These are phyloP conservation scores for Apotomis betuletana DNA, from an alignment of 2,888 invertebrate species.

Conservation along the genomic window DNA sequence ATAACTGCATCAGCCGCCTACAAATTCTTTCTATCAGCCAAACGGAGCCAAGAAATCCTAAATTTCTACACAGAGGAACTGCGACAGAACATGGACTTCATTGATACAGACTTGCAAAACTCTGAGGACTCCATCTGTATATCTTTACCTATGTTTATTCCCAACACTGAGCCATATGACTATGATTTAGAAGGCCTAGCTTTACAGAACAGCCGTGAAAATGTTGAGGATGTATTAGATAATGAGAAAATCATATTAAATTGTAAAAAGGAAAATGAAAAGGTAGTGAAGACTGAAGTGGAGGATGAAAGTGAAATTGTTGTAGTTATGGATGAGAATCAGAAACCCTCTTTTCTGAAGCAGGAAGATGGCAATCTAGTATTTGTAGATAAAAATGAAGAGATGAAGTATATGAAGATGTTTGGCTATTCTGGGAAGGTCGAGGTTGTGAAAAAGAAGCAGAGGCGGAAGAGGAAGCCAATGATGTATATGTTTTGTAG, in stretches of 20 bases:
- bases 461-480: conserved; percentile 61
- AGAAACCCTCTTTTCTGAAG: conserved; percentile 52
- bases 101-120: conserved; percentile 52
- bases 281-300: conserved; percentile 47
- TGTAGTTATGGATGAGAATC: conserved; percentile 58
- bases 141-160: conserved; percentile 54
- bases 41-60: conserved; percentile 61
- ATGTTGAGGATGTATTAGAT: conserved; percentile 24
- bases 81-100: conserved; percentile 51
- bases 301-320: conserved; percentile 52
- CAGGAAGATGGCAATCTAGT: conserved; percentile 48
- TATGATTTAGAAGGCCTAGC: conserved; percentile 57
- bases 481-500: conserved; percentile 65
- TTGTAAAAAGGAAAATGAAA: neutral
- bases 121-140: conserved; percentile 59
- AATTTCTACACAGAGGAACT: conserved; percentile 63
- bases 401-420: conserved; percentile 41
- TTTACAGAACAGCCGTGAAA: conserved; percentile 38
- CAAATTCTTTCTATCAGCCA: conserved; percentile 63
- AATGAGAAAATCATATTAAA: neutral
- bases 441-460: conserved; percentile 46
- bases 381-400: conserved; percentile 47
- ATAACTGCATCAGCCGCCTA: conserved; percentile 62
- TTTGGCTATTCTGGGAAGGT: conserved; percentile 6
- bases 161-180: conserved; percentile 53